Conservation (phyloP, 2,113 vertebrate genomes). For the Dipodomys stephensi region DNA sequence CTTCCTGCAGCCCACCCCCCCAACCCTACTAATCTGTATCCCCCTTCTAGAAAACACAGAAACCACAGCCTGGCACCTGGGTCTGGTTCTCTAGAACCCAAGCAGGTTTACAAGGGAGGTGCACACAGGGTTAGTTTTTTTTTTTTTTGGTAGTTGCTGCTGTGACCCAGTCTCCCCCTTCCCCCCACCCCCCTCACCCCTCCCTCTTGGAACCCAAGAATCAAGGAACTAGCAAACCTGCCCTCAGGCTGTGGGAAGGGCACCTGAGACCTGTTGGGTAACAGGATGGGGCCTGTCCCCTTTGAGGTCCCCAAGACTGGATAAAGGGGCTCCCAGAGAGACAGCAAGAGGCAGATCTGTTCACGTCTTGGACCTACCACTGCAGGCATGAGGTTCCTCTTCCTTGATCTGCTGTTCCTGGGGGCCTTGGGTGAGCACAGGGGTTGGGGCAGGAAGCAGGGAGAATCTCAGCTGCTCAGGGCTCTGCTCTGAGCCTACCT, state of each 20-base stretch:
- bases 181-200: no score
- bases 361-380: not conserved
- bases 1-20: no score
- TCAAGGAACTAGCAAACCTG: not conserved
- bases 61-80: no score
- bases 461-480: rapidly evolving
- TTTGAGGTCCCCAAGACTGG: not conserved
- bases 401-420: constrained; percentile 33
- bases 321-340: constrained; percentile 59
- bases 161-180: no score
- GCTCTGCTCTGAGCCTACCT: no score
- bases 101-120: no score
- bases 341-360: not conserved
- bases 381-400: constrained; percentile 59
- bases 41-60: no score
- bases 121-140: no score
- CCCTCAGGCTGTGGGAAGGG: no score
- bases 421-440: constrained; percentile 70
- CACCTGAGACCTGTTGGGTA: not conserved
- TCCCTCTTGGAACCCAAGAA: not conserved
- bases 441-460: not conserved
- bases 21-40: no score
- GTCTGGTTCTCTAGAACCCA: no score
- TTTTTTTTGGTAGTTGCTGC: no score
- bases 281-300: constrained; percentile 35